These are phyloP conservation scores for Slavum lentiscoides DNA, from an alignment of 2,888 invertebrate species.

Conservation along the genomic window DNA sequence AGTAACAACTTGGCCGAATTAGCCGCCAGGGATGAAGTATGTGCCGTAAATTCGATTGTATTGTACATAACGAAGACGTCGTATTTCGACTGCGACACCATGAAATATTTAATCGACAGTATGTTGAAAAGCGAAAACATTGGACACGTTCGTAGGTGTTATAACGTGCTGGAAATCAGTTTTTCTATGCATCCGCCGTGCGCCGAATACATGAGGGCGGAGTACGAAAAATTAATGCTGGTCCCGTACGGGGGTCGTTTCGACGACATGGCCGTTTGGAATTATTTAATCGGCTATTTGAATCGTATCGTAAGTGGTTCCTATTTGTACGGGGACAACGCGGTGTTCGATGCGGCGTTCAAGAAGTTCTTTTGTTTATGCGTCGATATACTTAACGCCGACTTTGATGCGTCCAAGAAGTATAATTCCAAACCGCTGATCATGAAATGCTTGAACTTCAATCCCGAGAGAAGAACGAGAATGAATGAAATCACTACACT, in stretches of 20 bases:
- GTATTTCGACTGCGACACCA: slow-evolving; percentile 1
- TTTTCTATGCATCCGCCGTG: slow-evolving; percentile 20
- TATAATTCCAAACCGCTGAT: background rate
- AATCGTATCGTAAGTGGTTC: background rate
- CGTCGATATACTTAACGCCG: background rate
- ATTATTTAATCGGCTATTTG: slow-evolving; percentile 12
- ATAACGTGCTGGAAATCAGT: background rate
- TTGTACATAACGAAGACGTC: slow-evolving; percentile 1
- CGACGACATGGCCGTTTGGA: slow-evolving; percentile 6
- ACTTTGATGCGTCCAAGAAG: slow-evolving; percentile 4
- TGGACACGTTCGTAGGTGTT: background rate
- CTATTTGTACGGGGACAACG: background rate
- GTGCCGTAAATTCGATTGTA: background rate
- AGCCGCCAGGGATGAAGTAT: background rate
- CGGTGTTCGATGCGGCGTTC: background rate
- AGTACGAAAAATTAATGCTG: slow-evolving; percentile 21
- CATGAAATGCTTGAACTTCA: slow-evolving; percentile 13
- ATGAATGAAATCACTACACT: slow-evolving; percentile 13
- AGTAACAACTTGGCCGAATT: slow-evolving; percentile 14
- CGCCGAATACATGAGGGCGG: slow-evolving; percentile 12
- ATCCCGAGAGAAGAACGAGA: slow-evolving; percentile 13
- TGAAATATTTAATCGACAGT: slow-evolving; percentile 1
- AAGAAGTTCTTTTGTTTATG: slow-evolving; percentile 3
- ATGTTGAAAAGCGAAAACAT: background rate
- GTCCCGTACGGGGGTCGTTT: background rate